Conservation (phyloP, 2,797 vertebrate genomes). For the Cuculus canorus region DNA sequence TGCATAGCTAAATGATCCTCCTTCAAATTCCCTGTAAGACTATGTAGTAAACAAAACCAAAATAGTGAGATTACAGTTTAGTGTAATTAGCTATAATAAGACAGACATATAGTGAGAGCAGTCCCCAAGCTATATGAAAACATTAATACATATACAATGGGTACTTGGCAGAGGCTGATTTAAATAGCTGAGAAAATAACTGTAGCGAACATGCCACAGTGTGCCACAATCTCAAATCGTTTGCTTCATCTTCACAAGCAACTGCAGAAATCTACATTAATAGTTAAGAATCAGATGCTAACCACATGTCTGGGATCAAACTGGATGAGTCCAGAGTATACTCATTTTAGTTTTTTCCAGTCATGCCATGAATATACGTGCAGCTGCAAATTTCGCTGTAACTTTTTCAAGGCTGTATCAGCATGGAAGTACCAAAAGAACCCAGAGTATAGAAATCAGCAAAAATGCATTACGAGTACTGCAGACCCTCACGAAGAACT, state of each 20-base stretch:
- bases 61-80: background rate
- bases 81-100: background rate
- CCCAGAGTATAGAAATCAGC: background rate
- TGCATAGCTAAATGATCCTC: background rate
- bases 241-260: background rate
- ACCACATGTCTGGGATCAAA: background rate
- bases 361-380: background rate
- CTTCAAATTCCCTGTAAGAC: background rate
- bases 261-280: background rate
- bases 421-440: background rate
- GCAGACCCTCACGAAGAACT: background rate
- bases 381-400: background rate
- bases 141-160: background rate
- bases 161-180: background rate
- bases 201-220: background rate
- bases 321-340: background rate
- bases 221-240: background rate
- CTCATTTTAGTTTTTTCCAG: background rate
- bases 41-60: background rate
- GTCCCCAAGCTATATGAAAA: background rate
- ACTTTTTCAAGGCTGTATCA: background rate
- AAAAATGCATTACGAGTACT: background rate
- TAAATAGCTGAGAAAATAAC: background rate
- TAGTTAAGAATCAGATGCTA: background rate
- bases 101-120: background rate